Evolutionary conservation across 2,797 vertebrate genomes (phyloP).

Genomic region (Micrastur ruficollis): DNA sequence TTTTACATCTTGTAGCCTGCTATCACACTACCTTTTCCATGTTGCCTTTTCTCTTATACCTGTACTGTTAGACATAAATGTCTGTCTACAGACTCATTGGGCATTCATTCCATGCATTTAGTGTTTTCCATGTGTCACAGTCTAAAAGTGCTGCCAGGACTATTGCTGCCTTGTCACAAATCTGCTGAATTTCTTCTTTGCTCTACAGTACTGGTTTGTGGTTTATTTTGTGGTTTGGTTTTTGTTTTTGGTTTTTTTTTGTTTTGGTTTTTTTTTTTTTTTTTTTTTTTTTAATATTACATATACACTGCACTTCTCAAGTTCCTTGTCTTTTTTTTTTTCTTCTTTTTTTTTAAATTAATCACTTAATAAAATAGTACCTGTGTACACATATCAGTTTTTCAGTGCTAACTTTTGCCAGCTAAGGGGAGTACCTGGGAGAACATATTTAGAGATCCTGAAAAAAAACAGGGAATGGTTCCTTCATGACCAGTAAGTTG

Average conservation of each 20-base stretch:
- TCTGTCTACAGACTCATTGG: background rate
- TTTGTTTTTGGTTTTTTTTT: background rate
- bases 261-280: too few relatives aligned
- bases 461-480: background rate
- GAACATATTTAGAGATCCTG: background rate
- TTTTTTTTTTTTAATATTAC: background rate
- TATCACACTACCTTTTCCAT: background rate
- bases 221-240: background rate
- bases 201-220: background rate
- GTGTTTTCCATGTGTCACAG: background rate
- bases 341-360: background rate
- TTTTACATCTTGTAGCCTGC: background rate
- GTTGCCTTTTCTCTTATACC: background rate
- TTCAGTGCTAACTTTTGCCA: background rate
- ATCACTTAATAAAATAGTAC: background rate
- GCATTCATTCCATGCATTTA: conserved; percentile 11
- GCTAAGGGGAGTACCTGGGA: background rate
- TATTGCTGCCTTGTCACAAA: background rate
- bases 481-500: background rate
- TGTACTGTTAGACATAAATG: background rate
- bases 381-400: background rate
- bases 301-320: background rate
- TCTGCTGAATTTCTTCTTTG: background rate
- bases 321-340: background rate
- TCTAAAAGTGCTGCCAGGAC: conserved; percentile 4